Evolutionary conservation across 1,140 invertebrate species (phyloP).

Genomic region (Nephotettix cincticeps): DNA sequence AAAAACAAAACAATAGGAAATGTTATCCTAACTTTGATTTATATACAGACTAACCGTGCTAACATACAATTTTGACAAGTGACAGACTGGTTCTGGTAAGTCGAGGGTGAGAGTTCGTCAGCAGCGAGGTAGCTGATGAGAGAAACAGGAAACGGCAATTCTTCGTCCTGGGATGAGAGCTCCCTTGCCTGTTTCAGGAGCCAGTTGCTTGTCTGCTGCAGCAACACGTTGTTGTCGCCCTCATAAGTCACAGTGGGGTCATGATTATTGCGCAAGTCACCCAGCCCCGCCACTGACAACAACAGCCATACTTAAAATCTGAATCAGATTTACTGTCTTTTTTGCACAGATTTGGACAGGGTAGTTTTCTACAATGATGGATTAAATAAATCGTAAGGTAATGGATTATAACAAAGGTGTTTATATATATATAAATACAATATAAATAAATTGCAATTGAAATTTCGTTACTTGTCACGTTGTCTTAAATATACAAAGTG

Average conservation of each 20-base stretch:
- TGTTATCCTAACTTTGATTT: no score
- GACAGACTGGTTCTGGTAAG: slow-evolving; percentile 48
- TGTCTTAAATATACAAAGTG: no score
- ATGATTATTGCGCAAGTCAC: slow-evolving; percentile 80
- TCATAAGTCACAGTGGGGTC: slow-evolving; percentile 94
- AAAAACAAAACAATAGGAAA: no score
- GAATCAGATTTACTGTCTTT: no score
- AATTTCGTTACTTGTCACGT: no score
- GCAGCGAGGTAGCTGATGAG: slow-evolving; percentile 60
- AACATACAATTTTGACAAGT: slow-evolving; percentile 28
- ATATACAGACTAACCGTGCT: slow-evolving; percentile 24
- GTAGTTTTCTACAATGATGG: no score
- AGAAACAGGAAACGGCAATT: slow-evolving; percentile 56
- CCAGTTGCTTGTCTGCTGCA: slow-evolving; percentile 92
- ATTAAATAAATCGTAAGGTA: no score
- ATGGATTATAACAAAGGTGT: no score
- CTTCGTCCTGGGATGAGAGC: slow-evolving; percentile 48
- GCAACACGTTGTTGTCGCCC: slow-evolving; percentile 92
- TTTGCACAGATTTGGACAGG: no score
- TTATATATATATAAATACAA: no score
- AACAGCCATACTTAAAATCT: no score
- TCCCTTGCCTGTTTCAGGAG: slow-evolving; percentile 63
- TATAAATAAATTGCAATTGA: no score
- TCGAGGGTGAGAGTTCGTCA: slow-evolving; percentile 50
- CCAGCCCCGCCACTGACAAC: slow-evolving; percentile 66